Conservation (phyloP, 2,113 vertebrate species). For the Zonotrichia leucophrys region DNA sequence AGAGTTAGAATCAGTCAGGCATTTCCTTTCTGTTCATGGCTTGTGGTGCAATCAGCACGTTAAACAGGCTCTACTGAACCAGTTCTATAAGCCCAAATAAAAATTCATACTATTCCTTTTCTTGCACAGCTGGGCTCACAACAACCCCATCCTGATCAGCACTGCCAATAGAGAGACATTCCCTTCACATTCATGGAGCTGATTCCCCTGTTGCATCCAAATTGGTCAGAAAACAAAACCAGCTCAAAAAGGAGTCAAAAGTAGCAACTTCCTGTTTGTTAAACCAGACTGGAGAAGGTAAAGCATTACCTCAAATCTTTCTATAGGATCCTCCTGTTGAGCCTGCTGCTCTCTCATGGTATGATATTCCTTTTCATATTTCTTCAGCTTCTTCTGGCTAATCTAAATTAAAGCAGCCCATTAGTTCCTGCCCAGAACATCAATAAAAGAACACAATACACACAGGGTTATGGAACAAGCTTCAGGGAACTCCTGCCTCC, state of each 20-base stretch:
- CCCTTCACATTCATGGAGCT: fast-evolving
- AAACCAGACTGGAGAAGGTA: neutral
- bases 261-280: neutral
- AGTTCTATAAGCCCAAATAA: neutral
- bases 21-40: neutral
- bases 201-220: neutral
- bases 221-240: neutral
- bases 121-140: neutral
- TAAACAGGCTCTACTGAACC: neutral
- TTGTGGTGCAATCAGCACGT: neutral
- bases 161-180: neutral
- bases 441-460: neutral
- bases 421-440: slow-evolving; percentile 33
- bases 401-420: slow-evolving; percentile 80
- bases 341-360: slow-evolving; percentile 95
- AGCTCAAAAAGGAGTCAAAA: neutral
- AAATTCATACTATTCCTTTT: neutral
- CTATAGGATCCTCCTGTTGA: slow-evolving; percentile 95
- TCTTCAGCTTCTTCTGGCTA: slow-evolving; percentile 98
- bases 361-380: slow-evolving; percentile 96
- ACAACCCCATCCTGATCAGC: neutral
- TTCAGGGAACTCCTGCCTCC: neutral
- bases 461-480: neutral
- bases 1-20: neutral
- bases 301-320: slow-evolving; percentile 89